Conservation (phyloP, 1,140 invertebrate genomes). For the Drosophila grimshawi region DNA sequence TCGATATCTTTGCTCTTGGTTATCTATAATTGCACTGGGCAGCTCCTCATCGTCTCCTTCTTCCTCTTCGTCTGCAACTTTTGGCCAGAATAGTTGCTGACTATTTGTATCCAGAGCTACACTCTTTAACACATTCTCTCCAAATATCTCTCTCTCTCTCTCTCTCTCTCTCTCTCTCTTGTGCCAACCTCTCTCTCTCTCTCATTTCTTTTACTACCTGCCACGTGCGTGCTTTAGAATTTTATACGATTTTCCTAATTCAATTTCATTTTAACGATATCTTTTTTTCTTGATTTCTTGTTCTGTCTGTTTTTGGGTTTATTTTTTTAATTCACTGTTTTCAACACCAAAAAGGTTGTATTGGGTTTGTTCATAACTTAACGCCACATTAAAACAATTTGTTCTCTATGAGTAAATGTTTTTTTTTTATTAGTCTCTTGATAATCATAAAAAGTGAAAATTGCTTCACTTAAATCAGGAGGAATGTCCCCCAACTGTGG, state of each 20-base stretch:
- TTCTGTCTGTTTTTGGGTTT: constrained; percentile 1
- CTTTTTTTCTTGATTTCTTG: constrained; percentile 44
- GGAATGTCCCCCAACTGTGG: background rate
- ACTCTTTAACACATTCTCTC: no score
- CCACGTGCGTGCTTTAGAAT: constrained; percentile 54
- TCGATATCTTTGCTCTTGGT: constrained; percentile 6
- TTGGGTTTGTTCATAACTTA: background rate
- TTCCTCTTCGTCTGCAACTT: background rate
- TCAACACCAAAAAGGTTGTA: background rate
- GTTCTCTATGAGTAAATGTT: background rate
- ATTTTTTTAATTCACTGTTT: constrained; percentile 6
- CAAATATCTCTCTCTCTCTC: no score
- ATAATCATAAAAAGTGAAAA: no score
- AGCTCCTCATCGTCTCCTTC: background rate
- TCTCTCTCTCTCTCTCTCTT: background rate
- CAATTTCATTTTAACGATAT: constrained; percentile 69
- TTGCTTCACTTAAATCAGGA: background rate
- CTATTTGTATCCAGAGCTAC: no score
- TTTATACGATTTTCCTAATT: constrained; percentile 72
- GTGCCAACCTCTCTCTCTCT: background rate
- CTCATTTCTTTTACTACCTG: constrained; percentile 42
- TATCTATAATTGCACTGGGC: constrained; percentile 20
- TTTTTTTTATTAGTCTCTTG: background rate
- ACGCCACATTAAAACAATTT: background rate
- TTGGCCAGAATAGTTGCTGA: no score